These are phyloP conservation scores for Leuciscus waleckii DNA, from an alignment of 2,797 vertebrate species.

Conservation along the genomic window DNA sequence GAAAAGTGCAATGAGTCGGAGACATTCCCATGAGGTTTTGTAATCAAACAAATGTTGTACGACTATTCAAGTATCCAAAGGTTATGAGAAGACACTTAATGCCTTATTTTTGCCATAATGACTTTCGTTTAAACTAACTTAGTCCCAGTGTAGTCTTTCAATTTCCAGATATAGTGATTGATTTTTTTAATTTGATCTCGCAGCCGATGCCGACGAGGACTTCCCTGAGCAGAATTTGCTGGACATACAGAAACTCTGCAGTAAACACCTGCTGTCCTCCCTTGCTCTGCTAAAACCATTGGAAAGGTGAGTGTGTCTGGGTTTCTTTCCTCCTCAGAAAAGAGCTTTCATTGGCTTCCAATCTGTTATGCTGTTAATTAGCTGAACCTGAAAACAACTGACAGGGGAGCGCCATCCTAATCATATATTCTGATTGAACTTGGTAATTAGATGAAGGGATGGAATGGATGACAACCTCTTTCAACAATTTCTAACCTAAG, in stretches of 20 bases:
- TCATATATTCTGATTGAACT: slow-evolving; percentile 36
- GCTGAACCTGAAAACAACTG: slow-evolving; percentile 31
- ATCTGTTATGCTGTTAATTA: slow-evolving; percentile 31
- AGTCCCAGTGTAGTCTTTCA: background rate
- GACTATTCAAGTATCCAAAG: background rate
- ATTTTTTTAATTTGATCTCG: slow-evolving; percentile 49
- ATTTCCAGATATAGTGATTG: slow-evolving; percentile 15
- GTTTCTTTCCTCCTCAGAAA: slow-evolving; percentile 45
- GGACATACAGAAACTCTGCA: slow-evolving; percentile 36
- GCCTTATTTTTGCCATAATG: slow-evolving; percentile 9
- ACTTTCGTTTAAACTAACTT: background rate
- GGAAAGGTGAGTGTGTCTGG: slow-evolving; percentile 53
- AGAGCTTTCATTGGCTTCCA: background rate
- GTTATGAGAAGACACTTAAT: slow-evolving; percentile 7
- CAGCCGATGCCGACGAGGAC: slow-evolving; percentile 42
- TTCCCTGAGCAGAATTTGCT: slow-evolving; percentile 41
- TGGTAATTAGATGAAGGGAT: slow-evolving; percentile 10
- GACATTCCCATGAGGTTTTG: slow-evolving; percentile 9
- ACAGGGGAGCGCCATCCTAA: slow-evolving; percentile 32
- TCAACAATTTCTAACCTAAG: slow-evolving; percentile 12
- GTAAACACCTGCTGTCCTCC: slow-evolving; percentile 46
- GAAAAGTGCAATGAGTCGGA: slow-evolving; percentile 21
- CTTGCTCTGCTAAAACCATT: slow-evolving; percentile 37
- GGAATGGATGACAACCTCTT: slow-evolving; percentile 3
- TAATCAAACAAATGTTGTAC: slow-evolving; percentile 40